Evolutionary conservation across 30 jellyfish, hydroid and myxozoan species (phyloP).

Genomic region (Haliclystus octoradiatus): DNA sequence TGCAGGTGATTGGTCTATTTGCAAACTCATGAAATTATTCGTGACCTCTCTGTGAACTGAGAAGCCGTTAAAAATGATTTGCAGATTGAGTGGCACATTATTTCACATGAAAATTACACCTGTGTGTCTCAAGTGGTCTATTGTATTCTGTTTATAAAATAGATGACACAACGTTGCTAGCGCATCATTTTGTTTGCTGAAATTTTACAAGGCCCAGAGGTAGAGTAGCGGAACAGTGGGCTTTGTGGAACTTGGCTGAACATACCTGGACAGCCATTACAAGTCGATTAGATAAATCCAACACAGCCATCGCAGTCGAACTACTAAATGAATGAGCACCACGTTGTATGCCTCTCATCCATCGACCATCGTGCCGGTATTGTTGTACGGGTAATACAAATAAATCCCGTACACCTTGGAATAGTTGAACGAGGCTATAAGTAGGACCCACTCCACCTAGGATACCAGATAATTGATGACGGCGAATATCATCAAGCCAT

Average conservation of each 20-base stretch:
- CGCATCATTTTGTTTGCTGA: too few species aligned
- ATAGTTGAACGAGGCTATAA: conserved; percentile 82
- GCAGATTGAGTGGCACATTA: too few species aligned
- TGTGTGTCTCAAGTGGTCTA: too few species aligned
- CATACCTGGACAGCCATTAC: conserved; percentile 88
- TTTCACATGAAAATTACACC: too few species aligned
- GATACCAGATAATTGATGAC: conserved; percentile 73
- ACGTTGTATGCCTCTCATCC: conserved; percentile 89
- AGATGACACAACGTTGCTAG: too few species aligned
- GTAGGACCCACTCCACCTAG: conserved; percentile 99
- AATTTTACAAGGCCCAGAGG: too few species aligned
- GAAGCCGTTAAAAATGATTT: too few species aligned
- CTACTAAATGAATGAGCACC: conserved; percentile 99
- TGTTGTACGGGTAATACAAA: conserved; percentile 98
- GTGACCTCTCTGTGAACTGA: too few species aligned
- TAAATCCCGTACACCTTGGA: conserved; percentile 87
- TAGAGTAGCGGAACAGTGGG: too few species aligned
- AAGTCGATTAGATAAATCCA: conserved; percentile 72
- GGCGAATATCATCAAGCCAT: conserved; percentile 85
- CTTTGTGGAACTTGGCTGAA: not conserved
- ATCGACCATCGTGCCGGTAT: conserved; percentile 92
- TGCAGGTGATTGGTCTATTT: too few species aligned
- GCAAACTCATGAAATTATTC: too few species aligned
- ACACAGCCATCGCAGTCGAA: conserved; percentile 97
- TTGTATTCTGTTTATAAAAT: too few species aligned